A percentile compares a stretch with the other conserved stretches of the same genome.
Evolutionary conservation across 2,113 vertebrate species (phyloP).

Genomic region (Callocephalon fimbriatum): DNA sequence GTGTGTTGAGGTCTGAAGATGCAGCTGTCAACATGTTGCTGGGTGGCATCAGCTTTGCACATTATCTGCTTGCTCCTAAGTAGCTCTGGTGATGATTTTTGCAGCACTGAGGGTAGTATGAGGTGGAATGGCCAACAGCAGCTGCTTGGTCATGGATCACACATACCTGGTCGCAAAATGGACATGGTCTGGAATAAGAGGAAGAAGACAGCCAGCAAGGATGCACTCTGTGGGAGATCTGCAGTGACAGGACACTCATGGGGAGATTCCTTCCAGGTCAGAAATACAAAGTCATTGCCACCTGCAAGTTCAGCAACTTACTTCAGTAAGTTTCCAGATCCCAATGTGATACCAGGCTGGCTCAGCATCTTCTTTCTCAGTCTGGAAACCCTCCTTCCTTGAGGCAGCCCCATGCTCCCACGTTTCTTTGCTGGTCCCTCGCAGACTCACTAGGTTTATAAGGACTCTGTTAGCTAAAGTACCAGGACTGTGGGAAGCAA

Average conservation of each 20-base stretch:
- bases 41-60: neutral
- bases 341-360: neutral
- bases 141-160: neutral
- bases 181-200: neutral
- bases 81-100: neutral
- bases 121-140: neutral
- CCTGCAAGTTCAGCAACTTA: neutral
- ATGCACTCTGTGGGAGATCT: neutral
- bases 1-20: neutral
- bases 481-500: neutral
- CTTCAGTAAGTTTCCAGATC: neutral
- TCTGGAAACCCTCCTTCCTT: neutral
- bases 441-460: neutral
- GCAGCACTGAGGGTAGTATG: neutral
- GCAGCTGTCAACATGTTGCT: rapidly evolving
- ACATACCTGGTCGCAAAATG: neutral
- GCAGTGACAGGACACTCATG: neutral
- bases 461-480: neutral
- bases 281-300: neutral
- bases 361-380: neutral
- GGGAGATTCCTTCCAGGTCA: neutral
- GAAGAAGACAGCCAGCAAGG: neutral
- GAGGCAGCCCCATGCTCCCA: neutral
- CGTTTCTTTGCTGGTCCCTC: neutral
- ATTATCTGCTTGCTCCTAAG: neutral